A percentile compares a stretch with the other conserved stretches of the same genome.
These are phyloP conservation scores for Tenthredo scrophulariae DNA, from an alignment of 2,888 invertebrate species.

Conservation along the genomic window DNA sequence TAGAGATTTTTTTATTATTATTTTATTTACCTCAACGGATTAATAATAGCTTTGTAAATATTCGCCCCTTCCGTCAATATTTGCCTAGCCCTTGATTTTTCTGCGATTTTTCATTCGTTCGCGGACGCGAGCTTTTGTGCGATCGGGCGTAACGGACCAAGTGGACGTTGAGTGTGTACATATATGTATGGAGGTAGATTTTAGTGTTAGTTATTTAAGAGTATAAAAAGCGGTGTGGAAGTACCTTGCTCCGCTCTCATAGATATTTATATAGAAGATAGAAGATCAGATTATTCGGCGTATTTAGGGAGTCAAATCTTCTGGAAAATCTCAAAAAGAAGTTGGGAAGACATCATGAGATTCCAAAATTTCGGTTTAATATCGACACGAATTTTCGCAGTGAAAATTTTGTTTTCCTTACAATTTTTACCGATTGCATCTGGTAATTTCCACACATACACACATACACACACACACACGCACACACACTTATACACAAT, in stretches of 20 bases:
- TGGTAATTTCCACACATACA: neutral
- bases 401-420: neutral
- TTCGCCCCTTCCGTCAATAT: constrained; percentile 71
- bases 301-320: neutral
- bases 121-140: constrained; percentile 54
- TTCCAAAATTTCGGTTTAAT: too few relatives aligned
- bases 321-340: too few relatives aligned
- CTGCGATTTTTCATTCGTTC: constrained; percentile 66
- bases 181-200: constrained; percentile 29
- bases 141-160: constrained; percentile 66
- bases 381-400: too few relatives aligned
- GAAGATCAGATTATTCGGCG: neutral
- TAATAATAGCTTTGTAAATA: constrained; percentile 75
- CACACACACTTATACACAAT: neutral
- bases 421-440: neutral
- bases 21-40: constrained; percentile 36
- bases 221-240: constrained; percentile 25
- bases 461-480: neutral
- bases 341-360: too few relatives aligned
- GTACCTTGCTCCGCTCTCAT: constrained; percentile 22
- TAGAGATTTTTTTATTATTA: constrained; percentile 8
- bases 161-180: constrained; percentile 70
- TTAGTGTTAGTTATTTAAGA: constrained; percentile 43
- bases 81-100: constrained; percentile 75
- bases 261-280: constrained; percentile 33